Conservation (phyloP, 2,797 vertebrate species). For the Macropodus opercularis region DNA sequence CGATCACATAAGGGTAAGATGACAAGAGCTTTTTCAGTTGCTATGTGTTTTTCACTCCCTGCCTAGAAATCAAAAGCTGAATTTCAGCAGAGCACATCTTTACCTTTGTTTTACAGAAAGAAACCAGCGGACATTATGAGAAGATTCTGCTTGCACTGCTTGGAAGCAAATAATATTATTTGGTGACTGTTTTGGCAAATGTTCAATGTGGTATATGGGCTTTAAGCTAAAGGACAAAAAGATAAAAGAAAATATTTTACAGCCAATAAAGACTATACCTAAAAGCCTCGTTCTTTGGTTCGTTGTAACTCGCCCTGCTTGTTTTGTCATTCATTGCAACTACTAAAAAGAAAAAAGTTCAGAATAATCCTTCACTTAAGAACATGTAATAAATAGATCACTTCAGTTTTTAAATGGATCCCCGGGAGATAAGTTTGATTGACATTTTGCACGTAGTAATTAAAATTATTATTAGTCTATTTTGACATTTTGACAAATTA, state of each 20-base stretch:
- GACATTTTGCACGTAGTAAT: too few relatives aligned
- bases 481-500: too few relatives aligned
- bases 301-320: too few relatives aligned
- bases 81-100: conserved; percentile 6
- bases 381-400: too few relatives aligned
- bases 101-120: conserved; percentile 80
- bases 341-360: too few relatives aligned
- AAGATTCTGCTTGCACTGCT: conserved; percentile 86
- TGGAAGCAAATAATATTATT: conserved; percentile 75
- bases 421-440: too few relatives aligned
- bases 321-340: too few relatives aligned
- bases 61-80: not conserved
- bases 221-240: not conserved
- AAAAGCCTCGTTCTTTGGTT: too few relatives aligned
- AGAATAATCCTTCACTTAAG: too few relatives aligned
- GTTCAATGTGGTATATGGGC: not conserved
- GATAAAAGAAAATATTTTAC: not conserved
- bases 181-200: not conserved
- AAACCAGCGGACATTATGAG: conserved; percentile 88
- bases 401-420: too few relatives aligned
- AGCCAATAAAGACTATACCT: not conserved
- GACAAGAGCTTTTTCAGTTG: not conserved
- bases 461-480: too few relatives aligned
- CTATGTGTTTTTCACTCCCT: not conserved
- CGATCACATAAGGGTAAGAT: conserved; percentile 85